Evolutionary conservation across 2,888 invertebrate genomes (phyloP).

Genomic region (Erebia aethiops): DNA sequence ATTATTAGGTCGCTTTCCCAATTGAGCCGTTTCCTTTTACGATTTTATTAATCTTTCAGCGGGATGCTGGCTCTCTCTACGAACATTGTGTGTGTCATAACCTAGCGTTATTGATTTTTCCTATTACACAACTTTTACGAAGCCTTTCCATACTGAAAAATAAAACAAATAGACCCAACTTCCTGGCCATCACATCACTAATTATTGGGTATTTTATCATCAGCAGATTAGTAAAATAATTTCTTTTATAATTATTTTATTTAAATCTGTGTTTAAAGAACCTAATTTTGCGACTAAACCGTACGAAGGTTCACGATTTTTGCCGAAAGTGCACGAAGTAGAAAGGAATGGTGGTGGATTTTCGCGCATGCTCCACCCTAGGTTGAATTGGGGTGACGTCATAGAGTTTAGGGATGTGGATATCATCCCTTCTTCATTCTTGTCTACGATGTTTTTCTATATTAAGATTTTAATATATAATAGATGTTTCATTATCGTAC

Average conservation of each 20-base stretch:
- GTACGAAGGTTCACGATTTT: conserved; percentile 50
- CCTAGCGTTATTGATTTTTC: conserved; percentile 14
- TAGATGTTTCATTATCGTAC: too few species aligned
- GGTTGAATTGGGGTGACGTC: conserved; percentile 62
- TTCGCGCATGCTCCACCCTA: conserved; percentile 67
- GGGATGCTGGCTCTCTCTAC: background rate
- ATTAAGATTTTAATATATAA: too few species aligned
- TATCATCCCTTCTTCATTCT: conserved; percentile 43
- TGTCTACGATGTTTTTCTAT: background rate
- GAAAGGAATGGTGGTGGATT: conserved; percentile 59
- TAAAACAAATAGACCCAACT: background rate
- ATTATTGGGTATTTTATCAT: conserved; percentile 1
- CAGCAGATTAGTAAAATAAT: background rate
- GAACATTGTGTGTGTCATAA: background rate
- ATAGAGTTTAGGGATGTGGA: conserved; percentile 54
- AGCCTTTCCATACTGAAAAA: background rate
- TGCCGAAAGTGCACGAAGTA: conserved; percentile 51
- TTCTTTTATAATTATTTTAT: background rate
- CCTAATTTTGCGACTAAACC: conserved; percentile 41
- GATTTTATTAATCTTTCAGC: conserved; percentile 6
- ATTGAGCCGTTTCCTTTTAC: background rate
- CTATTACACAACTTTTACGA: conserved; percentile 1
- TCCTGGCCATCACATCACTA: background rate
- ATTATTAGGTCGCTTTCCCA: background rate
- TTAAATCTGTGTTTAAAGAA: conserved; percentile 1